phyloP scores from a whole-genome alignment of 2,888 invertebrate species.

The Microctonus brassicae region DNA sequence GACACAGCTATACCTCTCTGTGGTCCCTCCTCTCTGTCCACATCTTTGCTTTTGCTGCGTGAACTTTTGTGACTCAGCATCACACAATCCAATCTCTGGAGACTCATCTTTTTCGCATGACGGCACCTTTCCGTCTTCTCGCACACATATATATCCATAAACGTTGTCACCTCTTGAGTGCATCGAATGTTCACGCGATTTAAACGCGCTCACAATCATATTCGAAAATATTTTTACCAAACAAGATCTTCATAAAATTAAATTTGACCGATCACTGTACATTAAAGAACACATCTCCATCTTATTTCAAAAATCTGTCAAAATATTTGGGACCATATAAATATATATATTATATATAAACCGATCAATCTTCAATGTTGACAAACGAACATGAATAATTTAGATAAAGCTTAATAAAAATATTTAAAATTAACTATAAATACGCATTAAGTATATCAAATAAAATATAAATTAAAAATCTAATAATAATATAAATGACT shows the following conservation, averaged over 20 bases:
- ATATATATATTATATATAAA: constrained; percentile 23
- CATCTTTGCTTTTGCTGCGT: constrained; percentile 43
- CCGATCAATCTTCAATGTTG: neutral
- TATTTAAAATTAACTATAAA: neutral
- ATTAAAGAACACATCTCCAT: neutral
- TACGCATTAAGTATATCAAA: neutral
- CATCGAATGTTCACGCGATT: constrained; percentile 11
- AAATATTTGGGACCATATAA: neutral
- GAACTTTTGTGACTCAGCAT: constrained; percentile 64
- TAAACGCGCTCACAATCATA: constrained; percentile 19
- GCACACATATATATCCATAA: too few relatives aligned
- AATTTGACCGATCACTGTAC: constrained; percentile 27
- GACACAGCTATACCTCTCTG: constrained; percentile 25
- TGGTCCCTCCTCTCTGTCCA: constrained; percentile 30
- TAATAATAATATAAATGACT: too few relatives aligned
- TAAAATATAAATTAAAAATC: neutral
- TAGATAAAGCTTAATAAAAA: neutral
- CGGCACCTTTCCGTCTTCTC: constrained; percentile 49
- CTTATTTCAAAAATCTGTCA: neutral
- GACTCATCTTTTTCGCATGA: constrained; percentile 59
- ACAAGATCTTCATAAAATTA: constrained; percentile 6
- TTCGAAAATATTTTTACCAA: constrained; percentile 41
- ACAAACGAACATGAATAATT: neutral
- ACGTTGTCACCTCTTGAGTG: neutral
- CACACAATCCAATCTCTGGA: constrained; percentile 59